Base-by-base conservation (phyloP, 2,797 vertebrate genomes). In the Poecilia gillii region DNA sequence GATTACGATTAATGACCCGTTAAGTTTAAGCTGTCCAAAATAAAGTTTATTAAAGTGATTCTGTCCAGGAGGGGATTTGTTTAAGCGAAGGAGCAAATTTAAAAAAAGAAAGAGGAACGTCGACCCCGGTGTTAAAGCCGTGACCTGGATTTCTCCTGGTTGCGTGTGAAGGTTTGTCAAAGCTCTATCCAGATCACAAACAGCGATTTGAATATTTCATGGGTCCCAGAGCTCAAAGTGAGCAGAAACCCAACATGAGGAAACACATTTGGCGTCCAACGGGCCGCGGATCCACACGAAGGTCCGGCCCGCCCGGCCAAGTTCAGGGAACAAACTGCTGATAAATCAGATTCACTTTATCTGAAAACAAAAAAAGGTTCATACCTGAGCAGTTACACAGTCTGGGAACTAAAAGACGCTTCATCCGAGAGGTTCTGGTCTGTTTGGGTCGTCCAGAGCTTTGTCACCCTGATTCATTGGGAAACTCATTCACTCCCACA, bases 201-300 rank as follows among this genome's bases (percentile, higher is more conserved):
- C 91, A 91, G 94, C 91, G 18, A 95, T 49, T 95, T 97, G 93
- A 97, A 97, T 97, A 97, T 97, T 97, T 97, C 84, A 97, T 95
- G 88, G 81, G 80, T 94, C 91, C 94, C 94, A 95, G 93, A 96
- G 94, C 95, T 92, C 91, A 91, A 81, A 94, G 88, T 85, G 83
- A 89, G 94, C 93, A 93, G 91, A 94, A 95, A 96, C 95, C 95
- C 94, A 89, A 72, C 94, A 96, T 94, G 95, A 95, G 94, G 93
- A 97, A 97, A 97, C 93, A 95, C 95, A 70, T 96, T 95, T 89
- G 88, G 85, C 89, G 89, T 86, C 80, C 85, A 49, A 71, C 64
- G 85, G 90, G 81, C 84, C 83, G 4, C 70, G 73, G 78, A 84
- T 78, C 82, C 86, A 76, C 87, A 83, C 77, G 36, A 95, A 94